These are phyloP conservation scores for Tuberolachnus salignus DNA, from an alignment of 2,888 invertebrate species.

Conservation along the genomic window DNA sequence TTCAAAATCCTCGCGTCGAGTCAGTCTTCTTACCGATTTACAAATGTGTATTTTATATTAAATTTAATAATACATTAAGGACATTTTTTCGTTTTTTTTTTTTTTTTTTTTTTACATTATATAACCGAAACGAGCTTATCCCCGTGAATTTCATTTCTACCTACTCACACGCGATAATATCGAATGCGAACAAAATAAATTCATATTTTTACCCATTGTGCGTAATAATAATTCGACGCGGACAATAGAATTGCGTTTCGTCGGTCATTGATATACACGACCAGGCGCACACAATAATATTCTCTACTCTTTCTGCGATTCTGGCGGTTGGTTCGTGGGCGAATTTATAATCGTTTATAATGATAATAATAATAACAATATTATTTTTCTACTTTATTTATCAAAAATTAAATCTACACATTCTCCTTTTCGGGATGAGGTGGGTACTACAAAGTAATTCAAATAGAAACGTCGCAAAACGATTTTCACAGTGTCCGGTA, in stretches of 20 bases:
- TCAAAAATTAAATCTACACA: constrained; percentile 44
- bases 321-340: constrained; percentile 20
- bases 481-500: constrained; percentile 30
- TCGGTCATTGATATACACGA: background rate
- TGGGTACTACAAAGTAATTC: background rate
- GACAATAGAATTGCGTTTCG: constrained; percentile 47
- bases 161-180: background rate
- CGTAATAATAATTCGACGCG: constrained; percentile 13
- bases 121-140: background rate
- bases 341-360: constrained; percentile 38
- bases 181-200: background rate
- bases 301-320: constrained; percentile 17
- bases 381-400: constrained; percentile 9
- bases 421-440: background rate
- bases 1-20: no score
- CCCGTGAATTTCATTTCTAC: background rate
- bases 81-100: no score
- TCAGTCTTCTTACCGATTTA: no score
- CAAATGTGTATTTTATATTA: no score
- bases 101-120: no score
- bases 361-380: background rate
- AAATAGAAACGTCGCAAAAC: constrained; percentile 22
- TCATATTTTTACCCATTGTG: background rate
- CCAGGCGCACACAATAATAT: background rate
- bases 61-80: no score